Conservation (phyloP, 2,113 vertebrate genomes). For the Rhea pennata region DNA sequence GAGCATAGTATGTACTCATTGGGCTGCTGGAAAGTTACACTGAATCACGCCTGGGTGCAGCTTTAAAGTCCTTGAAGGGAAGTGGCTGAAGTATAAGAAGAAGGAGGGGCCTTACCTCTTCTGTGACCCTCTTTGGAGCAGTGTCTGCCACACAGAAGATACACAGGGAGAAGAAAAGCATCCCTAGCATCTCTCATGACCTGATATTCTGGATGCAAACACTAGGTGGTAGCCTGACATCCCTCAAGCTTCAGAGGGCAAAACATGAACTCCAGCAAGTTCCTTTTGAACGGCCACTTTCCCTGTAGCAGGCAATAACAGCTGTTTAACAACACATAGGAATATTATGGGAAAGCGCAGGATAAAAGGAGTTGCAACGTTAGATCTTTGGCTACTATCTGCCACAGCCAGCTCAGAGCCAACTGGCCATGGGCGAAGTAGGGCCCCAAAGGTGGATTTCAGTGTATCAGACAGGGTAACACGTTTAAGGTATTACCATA, state of each 20-base stretch:
- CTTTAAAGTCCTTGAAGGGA: background rate
- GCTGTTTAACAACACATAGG: background rate
- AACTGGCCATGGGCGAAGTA: background rate
- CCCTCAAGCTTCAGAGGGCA: background rate
- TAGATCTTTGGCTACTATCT: background rate
- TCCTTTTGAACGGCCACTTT: background rate
- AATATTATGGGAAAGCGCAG: background rate
- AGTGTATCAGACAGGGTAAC: background rate
- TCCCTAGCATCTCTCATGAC: background rate
- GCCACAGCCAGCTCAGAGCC: background rate
- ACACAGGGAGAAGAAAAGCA: background rate
- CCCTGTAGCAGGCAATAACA: background rate
- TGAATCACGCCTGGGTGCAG: background rate
- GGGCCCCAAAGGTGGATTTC: background rate
- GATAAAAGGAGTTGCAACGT: background rate
- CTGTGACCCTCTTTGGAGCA: background rate
- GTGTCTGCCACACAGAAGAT: background rate
- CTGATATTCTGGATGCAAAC: background rate
- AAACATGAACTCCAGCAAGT: background rate
- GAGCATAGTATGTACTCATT: background rate
- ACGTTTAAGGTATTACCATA: background rate
- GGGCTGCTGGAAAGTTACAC: background rate
- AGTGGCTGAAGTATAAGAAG: background rate
- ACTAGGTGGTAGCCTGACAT: conserved; percentile 8
- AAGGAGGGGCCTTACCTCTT: background rate